Evolutionary conservation across 2,113 vertebrate genomes (phyloP).

Genomic region (Hemiscyllium ocellatum): DNA sequence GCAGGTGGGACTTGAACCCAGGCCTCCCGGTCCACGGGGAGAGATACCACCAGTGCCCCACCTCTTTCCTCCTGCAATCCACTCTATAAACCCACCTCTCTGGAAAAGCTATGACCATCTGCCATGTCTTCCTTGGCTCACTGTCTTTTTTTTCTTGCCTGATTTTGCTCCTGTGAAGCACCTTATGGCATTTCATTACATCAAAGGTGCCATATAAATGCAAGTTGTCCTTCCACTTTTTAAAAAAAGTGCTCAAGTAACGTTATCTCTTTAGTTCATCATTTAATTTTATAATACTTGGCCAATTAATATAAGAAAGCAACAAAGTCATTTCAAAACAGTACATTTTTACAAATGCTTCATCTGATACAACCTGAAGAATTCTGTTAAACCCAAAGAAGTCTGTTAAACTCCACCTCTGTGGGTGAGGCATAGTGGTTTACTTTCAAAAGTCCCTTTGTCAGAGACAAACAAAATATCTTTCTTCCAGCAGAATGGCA

Average conservation of each 20-base stretch:
- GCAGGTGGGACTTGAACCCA: no score
- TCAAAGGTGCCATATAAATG: not conserved
- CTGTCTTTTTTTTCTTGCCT: not conserved
- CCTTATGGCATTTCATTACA: not conserved
- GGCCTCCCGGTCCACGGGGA: no score
- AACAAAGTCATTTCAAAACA: not conserved
- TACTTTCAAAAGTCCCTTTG: not conserved
- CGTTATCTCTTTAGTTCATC: not conserved
- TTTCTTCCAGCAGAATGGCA: not conserved
- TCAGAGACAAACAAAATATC: not conserved
- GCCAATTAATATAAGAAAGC: not conserved
- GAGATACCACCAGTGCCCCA: not conserved
- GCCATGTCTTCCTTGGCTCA: not conserved
- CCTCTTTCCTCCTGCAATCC: not conserved
- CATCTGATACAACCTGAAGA: no score
- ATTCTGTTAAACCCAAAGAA: not conserved
- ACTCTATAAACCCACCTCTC: not conserved
- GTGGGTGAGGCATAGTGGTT: not conserved
- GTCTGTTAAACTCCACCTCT: not conserved
- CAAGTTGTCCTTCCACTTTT: not conserved
- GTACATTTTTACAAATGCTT: not conserved
- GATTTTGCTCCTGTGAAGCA: not conserved
- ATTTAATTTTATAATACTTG: not conserved
- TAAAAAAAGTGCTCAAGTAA: not conserved
- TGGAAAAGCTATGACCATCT: not conserved